These are phyloP conservation scores for Phallusia fumigata DNA, from an alignment of 23 tunicate genomes.

Conservation along the genomic window DNA sequence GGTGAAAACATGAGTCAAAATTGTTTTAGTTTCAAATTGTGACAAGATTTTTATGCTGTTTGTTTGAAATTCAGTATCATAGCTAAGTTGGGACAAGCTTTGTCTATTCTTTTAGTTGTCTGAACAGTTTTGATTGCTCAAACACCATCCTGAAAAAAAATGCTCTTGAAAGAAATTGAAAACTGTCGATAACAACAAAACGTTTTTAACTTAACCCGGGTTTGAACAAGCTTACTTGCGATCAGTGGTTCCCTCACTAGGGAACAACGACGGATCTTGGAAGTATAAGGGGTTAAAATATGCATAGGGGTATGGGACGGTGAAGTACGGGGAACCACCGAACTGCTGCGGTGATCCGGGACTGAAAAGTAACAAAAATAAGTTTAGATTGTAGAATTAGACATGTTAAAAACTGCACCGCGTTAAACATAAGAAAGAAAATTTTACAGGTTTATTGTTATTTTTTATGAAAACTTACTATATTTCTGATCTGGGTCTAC, in stretches of 20 bases:
- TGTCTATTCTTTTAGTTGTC: not conserved
- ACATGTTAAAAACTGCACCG: too few relatives aligned
- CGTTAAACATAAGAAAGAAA: too few relatives aligned
- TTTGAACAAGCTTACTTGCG: not conserved
- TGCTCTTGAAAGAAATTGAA: too few relatives aligned
- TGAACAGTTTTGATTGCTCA: too few relatives aligned
- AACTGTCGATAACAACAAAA: too few relatives aligned
- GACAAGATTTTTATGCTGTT: not conserved
- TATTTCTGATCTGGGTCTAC: slow-evolving; percentile 1
- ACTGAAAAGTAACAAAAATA: not conserved
- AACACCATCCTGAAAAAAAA: too few relatives aligned
- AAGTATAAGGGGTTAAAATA: not conserved
- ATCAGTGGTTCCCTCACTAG: not conserved
- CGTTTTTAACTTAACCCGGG: too few relatives aligned
- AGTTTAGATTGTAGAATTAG: too few relatives aligned
- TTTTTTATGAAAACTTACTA: not conserved
- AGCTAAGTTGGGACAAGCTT: too few relatives aligned
- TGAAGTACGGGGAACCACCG: slow-evolving; percentile 11
- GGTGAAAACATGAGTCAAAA: not conserved
- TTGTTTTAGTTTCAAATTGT: not conserved
- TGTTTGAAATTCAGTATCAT: too few relatives aligned
- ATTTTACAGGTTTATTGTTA: too few relatives aligned
- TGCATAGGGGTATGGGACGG: not conserved
- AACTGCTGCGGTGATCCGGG: not conserved
- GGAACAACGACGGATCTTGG: not conserved